A percentile compares a stretch with the other conserved stretches of the same genome.
phyloP scores from a whole-genome alignment of 2,888 invertebrate genomes.

The Heliconius sara region DNA sequence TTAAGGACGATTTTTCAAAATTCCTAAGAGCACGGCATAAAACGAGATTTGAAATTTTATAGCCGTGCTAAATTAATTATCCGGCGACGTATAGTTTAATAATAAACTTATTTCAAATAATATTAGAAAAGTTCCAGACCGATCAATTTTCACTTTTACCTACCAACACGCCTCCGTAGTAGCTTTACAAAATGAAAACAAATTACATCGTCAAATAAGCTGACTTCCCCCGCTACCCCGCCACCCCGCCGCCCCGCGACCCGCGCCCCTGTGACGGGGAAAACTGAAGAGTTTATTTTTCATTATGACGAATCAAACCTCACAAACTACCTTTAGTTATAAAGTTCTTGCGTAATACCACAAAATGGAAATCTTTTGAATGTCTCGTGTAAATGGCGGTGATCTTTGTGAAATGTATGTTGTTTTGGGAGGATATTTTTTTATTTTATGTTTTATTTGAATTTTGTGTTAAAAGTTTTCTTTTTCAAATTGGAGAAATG shows the following conservation, averaged over 20 bases:
- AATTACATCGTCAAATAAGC: slow-evolving; percentile 3
- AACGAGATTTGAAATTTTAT: not conserved
- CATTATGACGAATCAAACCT: not conserved
- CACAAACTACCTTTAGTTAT: slow-evolving; percentile 1
- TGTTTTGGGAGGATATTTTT: not conserved
- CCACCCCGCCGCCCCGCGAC: not conserved
- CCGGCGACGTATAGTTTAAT: too few relatives aligned
- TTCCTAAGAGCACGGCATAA: not conserved
- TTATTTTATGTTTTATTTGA: not conserved
- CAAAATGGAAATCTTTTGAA: not conserved
- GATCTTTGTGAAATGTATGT: not conserved
- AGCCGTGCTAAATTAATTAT: too few relatives aligned
- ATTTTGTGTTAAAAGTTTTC: not conserved
- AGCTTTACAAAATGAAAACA: slow-evolving; percentile 13
- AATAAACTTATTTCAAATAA: too few relatives aligned
- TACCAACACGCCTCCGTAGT: not conserved
- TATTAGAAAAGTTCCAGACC: too few relatives aligned
- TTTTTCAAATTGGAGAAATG: too few relatives aligned
- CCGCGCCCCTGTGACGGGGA: not conserved
- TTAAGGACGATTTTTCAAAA: too few relatives aligned
- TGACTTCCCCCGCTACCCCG: not conserved
- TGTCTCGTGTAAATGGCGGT: not conserved
- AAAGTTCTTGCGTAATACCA: not conserved
- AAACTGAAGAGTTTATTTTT: not conserved
- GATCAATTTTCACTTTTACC: too few relatives aligned